These are phyloP conservation scores for Tinea pellionella DNA, from an alignment of 2,888 invertebrate species.

Conservation along the genomic window DNA sequence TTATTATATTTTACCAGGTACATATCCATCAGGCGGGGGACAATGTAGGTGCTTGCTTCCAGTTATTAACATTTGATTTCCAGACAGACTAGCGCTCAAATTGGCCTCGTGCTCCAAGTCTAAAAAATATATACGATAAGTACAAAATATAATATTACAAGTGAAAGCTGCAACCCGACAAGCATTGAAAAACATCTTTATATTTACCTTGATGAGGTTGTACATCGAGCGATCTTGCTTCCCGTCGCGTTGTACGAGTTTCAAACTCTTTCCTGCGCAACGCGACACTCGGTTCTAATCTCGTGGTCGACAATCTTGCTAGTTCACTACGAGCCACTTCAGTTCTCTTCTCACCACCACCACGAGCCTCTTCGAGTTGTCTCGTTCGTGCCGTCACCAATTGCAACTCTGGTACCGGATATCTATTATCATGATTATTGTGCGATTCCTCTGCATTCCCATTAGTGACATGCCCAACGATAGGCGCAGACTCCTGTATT, in stretches of 20 bases:
- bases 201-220: conserved; percentile 49
- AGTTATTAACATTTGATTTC: conserved; percentile 81
- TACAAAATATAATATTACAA: too few species aligned
- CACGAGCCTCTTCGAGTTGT: conserved; percentile 77
- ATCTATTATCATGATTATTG: conserved; percentile 55
- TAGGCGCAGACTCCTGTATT: conserved; percentile 71
- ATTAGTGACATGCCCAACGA: conserved; percentile 44
- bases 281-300: conserved; percentile 80
- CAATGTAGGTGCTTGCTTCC: conserved; percentile 85
- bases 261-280: conserved; percentile 80
- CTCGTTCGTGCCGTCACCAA: conserved; percentile 79
- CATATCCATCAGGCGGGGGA: conserved; percentile 76
- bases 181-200: too few species aligned
- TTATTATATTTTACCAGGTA: conserved; percentile 38
- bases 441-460: conserved; percentile 49
- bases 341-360: conserved; percentile 73
- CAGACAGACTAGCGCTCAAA: conserved; percentile 72
- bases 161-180: too few species aligned
- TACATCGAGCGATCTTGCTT: conserved; percentile 57
- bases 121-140: too few species aligned
- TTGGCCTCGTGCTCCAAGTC: conserved; percentile 59
- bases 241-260: conserved; percentile 54
- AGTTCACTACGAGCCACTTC: conserved; percentile 77
- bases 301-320: conserved; percentile 73
- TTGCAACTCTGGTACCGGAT: conserved; percentile 66